These are phyloP conservation scores for Hecatera dysodea DNA, from an alignment of 2,888 invertebrate genomes.

Conservation along the genomic window DNA sequence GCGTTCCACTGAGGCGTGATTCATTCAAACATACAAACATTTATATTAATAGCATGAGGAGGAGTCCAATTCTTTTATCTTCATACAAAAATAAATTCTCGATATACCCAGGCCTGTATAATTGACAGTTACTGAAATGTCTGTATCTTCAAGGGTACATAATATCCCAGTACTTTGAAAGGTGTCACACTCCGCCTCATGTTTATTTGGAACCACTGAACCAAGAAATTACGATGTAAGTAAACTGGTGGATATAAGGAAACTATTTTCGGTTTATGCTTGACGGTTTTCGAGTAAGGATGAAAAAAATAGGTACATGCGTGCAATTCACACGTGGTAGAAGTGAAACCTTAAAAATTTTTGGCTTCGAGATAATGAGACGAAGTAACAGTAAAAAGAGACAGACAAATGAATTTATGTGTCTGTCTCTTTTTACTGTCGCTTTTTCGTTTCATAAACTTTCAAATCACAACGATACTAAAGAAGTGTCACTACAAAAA, in stretches of 20 bases:
- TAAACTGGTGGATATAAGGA: background rate
- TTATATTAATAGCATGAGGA: background rate
- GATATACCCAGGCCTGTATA: background rate
- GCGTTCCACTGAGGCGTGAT: background rate
- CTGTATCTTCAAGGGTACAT: constrained; percentile 22
- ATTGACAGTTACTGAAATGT: constrained; percentile 29
- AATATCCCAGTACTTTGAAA: constrained; percentile 20
- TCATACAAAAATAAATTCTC: constrained; percentile 12
- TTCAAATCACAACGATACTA: too few species aligned
- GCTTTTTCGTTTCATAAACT: too few species aligned
- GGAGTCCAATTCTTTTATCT: background rate
- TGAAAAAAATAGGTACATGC: background rate
- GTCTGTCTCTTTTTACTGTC: too few species aligned
- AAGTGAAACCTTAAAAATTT: too few species aligned
- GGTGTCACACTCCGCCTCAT: constrained; percentile 39
- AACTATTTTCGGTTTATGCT: constrained; percentile 17
- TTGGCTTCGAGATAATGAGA: too few species aligned
- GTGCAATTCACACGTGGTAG: too few species aligned
- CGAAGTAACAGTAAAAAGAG: too few species aligned
- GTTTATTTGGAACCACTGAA: constrained; percentile 59
- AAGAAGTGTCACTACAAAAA: too few species aligned
- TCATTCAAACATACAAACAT: background rate
- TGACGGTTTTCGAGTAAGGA: constrained; percentile 3
- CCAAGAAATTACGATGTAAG: constrained; percentile 61
- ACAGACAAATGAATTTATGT: too few species aligned